These are phyloP conservation scores for Pipra filicauda DNA, from an alignment of 2,113 vertebrate genomes.

Conservation along the genomic window DNA sequence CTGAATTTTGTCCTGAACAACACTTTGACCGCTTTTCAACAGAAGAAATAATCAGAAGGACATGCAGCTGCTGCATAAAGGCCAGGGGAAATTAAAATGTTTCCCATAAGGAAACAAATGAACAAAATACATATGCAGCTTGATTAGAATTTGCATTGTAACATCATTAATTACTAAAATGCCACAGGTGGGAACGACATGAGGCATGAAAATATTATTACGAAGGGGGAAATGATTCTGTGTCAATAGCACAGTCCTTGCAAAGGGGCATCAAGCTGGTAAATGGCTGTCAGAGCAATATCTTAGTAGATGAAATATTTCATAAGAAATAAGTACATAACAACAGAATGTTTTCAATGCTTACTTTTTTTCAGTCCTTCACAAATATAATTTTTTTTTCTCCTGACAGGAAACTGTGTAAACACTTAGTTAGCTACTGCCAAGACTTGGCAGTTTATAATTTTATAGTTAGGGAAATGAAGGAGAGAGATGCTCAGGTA, in stretches of 20 bases:
- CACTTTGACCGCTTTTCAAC: constrained; percentile 8
- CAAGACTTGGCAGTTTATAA: background rate
- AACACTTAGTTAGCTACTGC: background rate
- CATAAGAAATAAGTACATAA: background rate
- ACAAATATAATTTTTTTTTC: background rate
- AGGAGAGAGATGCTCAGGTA: background rate
- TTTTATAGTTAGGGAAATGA: background rate
- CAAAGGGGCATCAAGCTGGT: background rate
- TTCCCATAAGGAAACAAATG: constrained; percentile 54
- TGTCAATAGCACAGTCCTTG: constrained; percentile 4
- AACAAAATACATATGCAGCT: constrained; percentile 50
- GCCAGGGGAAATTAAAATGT: constrained; percentile 57
- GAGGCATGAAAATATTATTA: constrained; percentile 56
- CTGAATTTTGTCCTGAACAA: background rate
- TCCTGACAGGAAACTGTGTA: background rate
- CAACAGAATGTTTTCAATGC: background rate
- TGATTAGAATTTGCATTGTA: constrained; percentile 56
- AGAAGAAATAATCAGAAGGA: constrained; percentile 56
- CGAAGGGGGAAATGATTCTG: constrained; percentile 3
- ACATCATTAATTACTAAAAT: constrained; percentile 61
- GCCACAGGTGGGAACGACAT: constrained; percentile 55
- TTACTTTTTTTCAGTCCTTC: background rate
- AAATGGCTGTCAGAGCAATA: background rate
- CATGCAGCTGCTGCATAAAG: constrained; percentile 31
- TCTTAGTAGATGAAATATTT: background rate